Evolutionary conservation across 2,113 vertebrate genomes (phyloP).

Genomic region (Nyctereutes procyonoides): DNA sequence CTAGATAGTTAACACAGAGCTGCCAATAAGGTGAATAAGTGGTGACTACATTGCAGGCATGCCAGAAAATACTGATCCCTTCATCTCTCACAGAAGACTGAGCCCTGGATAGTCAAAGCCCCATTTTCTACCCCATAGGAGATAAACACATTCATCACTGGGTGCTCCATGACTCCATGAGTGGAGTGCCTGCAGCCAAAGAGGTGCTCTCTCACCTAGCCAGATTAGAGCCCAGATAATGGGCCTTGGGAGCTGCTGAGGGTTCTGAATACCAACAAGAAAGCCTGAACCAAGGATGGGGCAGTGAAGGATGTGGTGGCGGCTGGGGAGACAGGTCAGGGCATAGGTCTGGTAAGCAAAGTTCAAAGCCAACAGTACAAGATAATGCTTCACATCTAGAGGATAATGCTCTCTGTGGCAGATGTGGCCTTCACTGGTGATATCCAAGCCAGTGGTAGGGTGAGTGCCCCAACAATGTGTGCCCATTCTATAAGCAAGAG

Average conservation of each 20-base stretch:
- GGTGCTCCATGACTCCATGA: not conserved
- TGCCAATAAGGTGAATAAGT: not conserved
- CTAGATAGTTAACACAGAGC: not conserved
- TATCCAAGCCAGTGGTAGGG: not conserved
- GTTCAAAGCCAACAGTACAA: not conserved
- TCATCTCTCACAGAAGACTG: not conserved
- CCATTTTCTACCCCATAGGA: fast-evolving
- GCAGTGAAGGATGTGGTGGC: not conserved
- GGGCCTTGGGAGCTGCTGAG: fast-evolving
- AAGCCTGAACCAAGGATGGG: not conserved
- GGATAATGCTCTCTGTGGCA: not conserved
- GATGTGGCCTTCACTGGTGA: not conserved
- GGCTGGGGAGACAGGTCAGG: fast-evolving
- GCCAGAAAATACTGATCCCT: not conserved
- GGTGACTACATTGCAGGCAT: not conserved
- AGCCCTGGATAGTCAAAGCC: not conserved
- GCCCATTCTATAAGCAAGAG: not conserved
- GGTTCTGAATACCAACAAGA: not conserved
- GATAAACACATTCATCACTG: not conserved
- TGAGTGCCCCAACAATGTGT: not conserved
- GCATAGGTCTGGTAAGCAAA: not conserved
- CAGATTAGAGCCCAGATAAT: not conserved
- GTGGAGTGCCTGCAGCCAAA: not conserved
- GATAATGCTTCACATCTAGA: not conserved
- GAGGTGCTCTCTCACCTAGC: not conserved